phyloP scores from a whole-genome alignment of 2,888 invertebrate genomes.

The Adelognathus sp. region DNA sequence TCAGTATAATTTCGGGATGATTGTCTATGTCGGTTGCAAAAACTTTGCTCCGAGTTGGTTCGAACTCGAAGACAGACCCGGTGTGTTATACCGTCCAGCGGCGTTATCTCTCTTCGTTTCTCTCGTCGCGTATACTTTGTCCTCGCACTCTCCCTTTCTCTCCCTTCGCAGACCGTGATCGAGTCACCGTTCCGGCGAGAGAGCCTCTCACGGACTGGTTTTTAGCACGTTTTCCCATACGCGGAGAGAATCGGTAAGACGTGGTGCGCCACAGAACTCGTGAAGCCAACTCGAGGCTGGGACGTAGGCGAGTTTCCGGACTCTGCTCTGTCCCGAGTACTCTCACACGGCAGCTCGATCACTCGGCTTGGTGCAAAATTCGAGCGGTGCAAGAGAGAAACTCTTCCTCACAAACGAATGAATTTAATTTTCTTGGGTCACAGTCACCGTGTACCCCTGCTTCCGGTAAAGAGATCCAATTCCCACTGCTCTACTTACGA shows the following conservation, averaged over 20 bases:
- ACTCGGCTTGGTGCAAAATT: not conserved
- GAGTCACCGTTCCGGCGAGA: slow-evolving; percentile 31
- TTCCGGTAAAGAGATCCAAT: slow-evolving; percentile 3
- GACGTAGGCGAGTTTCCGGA: not conserved
- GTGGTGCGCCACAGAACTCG: slow-evolving; percentile 11
- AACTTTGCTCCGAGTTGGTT: not conserved
- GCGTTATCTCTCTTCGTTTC: slow-evolving; percentile 1
- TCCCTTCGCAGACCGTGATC: slow-evolving; percentile 1
- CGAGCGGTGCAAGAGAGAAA: not conserved
- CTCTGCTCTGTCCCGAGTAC: not conserved
- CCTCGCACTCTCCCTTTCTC: slow-evolving; percentile 34
- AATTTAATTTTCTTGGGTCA: not conserved
- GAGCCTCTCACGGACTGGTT: slow-evolving; percentile 50
- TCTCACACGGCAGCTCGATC: not conserved
- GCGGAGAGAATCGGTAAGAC: slow-evolving; percentile 18
- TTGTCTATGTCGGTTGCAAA: not conserved
- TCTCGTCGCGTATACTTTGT: not conserved
- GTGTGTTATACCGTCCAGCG: not conserved
- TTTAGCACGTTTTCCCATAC: slow-evolving; percentile 55
- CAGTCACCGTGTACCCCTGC: not conserved
- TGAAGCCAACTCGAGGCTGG: not conserved
- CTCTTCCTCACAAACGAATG: not conserved
- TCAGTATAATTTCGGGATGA: not conserved
- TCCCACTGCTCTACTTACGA: not conserved
- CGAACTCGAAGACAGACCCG: not conserved